Conservation (phyloP, 2,888 invertebrate genomes). For the Lepidonotus clava region DNA sequence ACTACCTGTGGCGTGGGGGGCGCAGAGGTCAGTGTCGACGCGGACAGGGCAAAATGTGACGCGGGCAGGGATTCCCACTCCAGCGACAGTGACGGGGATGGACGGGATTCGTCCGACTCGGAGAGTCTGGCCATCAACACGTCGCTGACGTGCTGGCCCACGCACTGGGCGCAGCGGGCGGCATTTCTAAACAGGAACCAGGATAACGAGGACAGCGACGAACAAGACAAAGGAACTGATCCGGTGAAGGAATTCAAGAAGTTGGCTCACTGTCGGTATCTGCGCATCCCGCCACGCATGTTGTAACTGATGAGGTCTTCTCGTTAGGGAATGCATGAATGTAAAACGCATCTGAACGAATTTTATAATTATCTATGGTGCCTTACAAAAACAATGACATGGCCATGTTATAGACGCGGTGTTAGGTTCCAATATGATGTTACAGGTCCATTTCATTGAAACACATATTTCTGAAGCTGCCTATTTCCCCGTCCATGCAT, state of each 20-base stretch:
- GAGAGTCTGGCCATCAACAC: not conserved
- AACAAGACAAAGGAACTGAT: not conserved
- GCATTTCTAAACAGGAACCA: not conserved
- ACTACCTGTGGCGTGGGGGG: not conserved
- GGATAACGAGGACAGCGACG: not conserved
- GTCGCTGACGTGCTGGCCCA: constrained; percentile 16
- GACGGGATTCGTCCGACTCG: not conserved
- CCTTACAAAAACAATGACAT: too few species aligned
- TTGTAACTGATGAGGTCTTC: too few species aligned
- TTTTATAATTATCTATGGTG: too few species aligned
- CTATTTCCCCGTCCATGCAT: too few species aligned
- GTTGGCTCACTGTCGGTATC: not conserved
- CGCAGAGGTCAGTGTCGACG: not conserved
- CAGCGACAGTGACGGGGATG: not conserved
- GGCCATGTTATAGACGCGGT: too few species aligned
- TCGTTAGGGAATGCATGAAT: too few species aligned
- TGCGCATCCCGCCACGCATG: not conserved
- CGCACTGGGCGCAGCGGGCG: constrained; percentile 26
- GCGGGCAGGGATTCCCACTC: too few species aligned
- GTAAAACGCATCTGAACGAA: too few species aligned
- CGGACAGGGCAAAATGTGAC: too few species aligned
- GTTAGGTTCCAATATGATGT: too few species aligned
- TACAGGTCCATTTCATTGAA: too few species aligned
- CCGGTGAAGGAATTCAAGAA: constrained; percentile 13
- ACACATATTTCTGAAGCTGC: too few species aligned